Conservation (phyloP, 2,797 vertebrate genomes). For the Fundulus diaphanus region DNA sequence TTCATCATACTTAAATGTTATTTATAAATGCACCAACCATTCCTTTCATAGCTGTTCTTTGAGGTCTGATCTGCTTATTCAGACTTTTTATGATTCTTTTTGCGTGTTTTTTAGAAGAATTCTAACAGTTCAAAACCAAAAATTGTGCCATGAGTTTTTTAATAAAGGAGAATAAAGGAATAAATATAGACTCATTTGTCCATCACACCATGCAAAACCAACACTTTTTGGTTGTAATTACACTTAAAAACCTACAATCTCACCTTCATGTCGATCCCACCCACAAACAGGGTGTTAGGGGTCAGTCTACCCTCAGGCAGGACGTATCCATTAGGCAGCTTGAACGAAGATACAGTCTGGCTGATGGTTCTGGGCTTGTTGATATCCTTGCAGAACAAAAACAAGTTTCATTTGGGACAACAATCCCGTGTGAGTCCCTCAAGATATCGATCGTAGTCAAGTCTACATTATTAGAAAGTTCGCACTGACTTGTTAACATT, state of each 20-base stretch:
- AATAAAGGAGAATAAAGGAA: not conserved
- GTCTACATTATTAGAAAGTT: not conserved
- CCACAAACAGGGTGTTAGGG: slow-evolving; percentile 94
- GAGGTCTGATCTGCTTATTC: not conserved
- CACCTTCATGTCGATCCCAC: slow-evolving; percentile 95
- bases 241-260: not conserved
- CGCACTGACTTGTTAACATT: not conserved
- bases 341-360: slow-evolving; percentile 61
- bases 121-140: not conserved
- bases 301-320: slow-evolving; percentile 93
- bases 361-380: slow-evolving; percentile 67
- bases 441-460: not conserved
- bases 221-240: not conserved
- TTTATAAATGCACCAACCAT: not conserved
- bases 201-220: too few species aligned
- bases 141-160: not conserved
- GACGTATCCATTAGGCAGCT: slow-evolving; percentile 89
- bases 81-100: not conserved
- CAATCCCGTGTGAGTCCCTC: not conserved
- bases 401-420: not conserved
- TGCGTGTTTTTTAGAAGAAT: not conserved
- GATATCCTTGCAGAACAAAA: slow-evolving; percentile 63
- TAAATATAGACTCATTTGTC: not conserved
- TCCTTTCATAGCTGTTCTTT: not conserved
- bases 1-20: not conserved